These are phyloP conservation scores for Antedon mediterranea DNA, from an alignment of 53 echinoderm and acorn worm species.

Conservation along the genomic window DNA sequence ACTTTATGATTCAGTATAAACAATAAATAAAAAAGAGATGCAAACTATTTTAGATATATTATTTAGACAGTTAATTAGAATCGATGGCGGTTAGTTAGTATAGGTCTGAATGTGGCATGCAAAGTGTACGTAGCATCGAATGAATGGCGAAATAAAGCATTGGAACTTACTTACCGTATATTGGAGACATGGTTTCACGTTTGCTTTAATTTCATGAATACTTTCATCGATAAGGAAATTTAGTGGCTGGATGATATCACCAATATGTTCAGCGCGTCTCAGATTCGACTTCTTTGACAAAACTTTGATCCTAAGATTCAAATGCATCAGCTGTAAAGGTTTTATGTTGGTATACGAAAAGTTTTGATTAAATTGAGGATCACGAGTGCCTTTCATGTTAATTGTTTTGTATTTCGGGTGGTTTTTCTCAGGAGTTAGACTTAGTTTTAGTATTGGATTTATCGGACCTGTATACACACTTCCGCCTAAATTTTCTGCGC, in stretches of 20 bases:
- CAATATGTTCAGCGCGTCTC: slow-evolving; percentile 14
- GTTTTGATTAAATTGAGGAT: slow-evolving; percentile 51
- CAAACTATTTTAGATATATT: too few relatives aligned
- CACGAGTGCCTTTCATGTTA: slow-evolving; percentile 33
- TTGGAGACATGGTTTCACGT: slow-evolving; percentile 28
- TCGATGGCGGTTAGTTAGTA: too few relatives aligned
- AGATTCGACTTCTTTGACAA: slow-evolving; percentile 11
- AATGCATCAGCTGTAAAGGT: slow-evolving; percentile 12
- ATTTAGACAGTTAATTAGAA: too few relatives aligned
- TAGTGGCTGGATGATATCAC: slow-evolving; percentile 24
- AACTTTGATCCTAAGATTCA: slow-evolving; percentile 28
- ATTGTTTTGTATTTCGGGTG: slow-evolving; percentile 24
- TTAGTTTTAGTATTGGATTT: slow-evolving; percentile 32
- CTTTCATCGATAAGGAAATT: slow-evolving; percentile 9
- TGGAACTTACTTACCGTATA: slow-evolving; percentile 10
- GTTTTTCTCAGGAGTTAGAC: slow-evolving; percentile 11
- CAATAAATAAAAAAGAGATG: too few relatives aligned
- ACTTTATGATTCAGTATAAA: too few relatives aligned
- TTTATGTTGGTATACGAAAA: slow-evolving; percentile 34
- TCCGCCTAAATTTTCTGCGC: slow-evolving; percentile 40
- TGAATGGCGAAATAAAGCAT: neutral
- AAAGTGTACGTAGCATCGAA: too few relatives aligned
- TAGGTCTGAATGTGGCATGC: too few relatives aligned
- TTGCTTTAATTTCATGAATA: slow-evolving; percentile 19
- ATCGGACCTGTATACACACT: slow-evolving; percentile 13